These are phyloP conservation scores for Ooceraea biroi DNA, from an alignment of 1,140 invertebrate species.

Conservation along the genomic window DNA sequence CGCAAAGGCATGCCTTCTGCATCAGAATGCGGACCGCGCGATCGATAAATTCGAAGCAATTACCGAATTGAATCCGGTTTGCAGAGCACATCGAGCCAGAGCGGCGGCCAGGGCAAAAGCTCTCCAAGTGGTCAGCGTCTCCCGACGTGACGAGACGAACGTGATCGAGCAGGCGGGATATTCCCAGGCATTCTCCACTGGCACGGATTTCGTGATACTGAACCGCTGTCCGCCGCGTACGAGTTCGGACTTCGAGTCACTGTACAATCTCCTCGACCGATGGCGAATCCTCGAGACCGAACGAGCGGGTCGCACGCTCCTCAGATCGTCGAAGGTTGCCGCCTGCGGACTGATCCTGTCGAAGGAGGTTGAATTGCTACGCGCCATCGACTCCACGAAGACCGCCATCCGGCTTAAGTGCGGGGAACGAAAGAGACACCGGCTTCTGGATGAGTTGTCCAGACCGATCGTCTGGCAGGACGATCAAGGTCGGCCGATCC, in stretches of 20 bases:
- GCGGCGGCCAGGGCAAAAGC: background rate
- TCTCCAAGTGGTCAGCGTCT: background rate
- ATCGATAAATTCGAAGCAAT: constrained; percentile 13
- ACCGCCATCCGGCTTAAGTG: constrained; percentile 86
- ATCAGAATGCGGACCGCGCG: background rate
- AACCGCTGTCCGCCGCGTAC: constrained; percentile 79
- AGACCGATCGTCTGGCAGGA: constrained; percentile 88
- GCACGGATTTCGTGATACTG: constrained; percentile 71
- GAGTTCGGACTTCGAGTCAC: constrained; percentile 89
- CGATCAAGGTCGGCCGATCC: constrained; percentile 83
- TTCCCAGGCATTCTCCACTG: constrained; percentile 15
- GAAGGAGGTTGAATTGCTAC: constrained; percentile 89
- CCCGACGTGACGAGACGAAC: constrained; percentile 2
- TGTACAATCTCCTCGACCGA: constrained; percentile 88
- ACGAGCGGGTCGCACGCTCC: constrained; percentile 86
- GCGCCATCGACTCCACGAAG: constrained; percentile 88
- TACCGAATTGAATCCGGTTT: constrained; percentile 40
- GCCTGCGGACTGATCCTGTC: constrained; percentile 88
- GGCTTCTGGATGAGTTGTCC: constrained; percentile 88
- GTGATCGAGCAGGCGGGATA: constrained; percentile 7
- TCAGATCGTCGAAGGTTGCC: constrained; percentile 88
- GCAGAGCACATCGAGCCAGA: constrained; percentile 71
- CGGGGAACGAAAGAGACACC: constrained; percentile 86
- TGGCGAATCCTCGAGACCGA: constrained; percentile 90
- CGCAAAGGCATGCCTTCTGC: background rate